Evolutionary conservation across 2,113 vertebrate genomes (phyloP), one percentile per base, ranked within the genome.

Genomic region (Odontophorus gujanensis): DNA sequence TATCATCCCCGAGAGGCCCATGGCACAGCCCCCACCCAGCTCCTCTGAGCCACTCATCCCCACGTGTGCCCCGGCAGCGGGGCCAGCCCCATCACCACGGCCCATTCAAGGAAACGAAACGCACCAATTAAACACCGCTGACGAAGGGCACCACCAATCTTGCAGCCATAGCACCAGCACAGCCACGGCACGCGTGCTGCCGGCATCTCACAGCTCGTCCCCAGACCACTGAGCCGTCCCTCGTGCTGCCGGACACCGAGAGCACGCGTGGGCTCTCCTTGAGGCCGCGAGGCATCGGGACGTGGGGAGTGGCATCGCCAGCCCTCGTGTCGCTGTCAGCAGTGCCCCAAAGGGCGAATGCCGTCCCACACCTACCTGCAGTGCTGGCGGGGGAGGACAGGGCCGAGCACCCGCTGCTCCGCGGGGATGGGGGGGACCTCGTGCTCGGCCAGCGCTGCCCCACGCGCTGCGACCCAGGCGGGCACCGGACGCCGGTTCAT

Each of bases 11-110:
- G 2, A 15, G 9, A 13, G 42, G 42, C 63, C n/a, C 20, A 15
- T 5, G 13, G 30, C 63, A 45, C 51, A 53, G 51, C 26, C 12
- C 9, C 13, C 59, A 16, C 51, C 9, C 0, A 5, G 21, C 11
- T 45, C 63, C 30, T 0, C 1, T 18, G n/a, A 32, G 40, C 42
- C 21, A 51, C 30, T 45, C 24, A 0, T 17, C 53, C 63, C 43
- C 5, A 0, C 0, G 0, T 3, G 0, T 34, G 26, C 18, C 22
- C 17, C 5, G 1, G 2, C 21, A 13, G 26, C 4, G 3, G 1
- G 30, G 22, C 22, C 38, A 45, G 24, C 61, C n/a, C 71, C 0
- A 1, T n/a, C 28, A 17, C 21, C 22, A 32, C 0, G 0, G 14
- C 11, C 3, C 12, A 17, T 32, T 20, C 42, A n/a, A 6, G 38